These are phyloP conservation scores for Suricata suricatta DNA, from an alignment of 2,113 vertebrate genomes.

Conservation along the genomic window DNA sequence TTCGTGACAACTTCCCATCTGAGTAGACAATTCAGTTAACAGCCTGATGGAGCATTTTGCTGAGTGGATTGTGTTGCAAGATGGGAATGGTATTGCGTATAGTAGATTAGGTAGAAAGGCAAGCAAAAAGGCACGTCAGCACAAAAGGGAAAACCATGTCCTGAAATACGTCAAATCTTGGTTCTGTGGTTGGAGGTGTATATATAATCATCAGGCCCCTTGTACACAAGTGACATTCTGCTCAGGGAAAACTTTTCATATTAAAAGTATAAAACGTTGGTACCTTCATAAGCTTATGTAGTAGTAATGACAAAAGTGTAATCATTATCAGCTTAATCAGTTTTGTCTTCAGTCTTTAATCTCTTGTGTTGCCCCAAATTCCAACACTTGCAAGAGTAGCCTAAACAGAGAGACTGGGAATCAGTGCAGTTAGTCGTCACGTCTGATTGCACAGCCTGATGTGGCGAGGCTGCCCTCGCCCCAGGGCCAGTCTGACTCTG, in stretches of 20 bases:
- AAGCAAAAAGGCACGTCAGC: neutral
- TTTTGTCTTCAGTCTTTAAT: conserved; percentile 1
- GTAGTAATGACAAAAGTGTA: neutral
- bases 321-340: neutral
- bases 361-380: neutral
- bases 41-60: conserved; percentile 41
- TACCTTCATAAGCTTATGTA: neutral
- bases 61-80: conserved; percentile 46
- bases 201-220: neutral
- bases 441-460: neutral
- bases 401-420: neutral
- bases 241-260: neutral
- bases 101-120: conserved; percentile 29
- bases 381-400: neutral
- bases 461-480: neutral
- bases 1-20: conserved; percentile 19
- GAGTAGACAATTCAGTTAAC: conserved; percentile 57
- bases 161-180: neutral
- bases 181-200: neutral
- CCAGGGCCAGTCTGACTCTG: neutral
- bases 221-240: neutral
- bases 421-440: neutral
- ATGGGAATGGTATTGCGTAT: conserved; percentile 22
- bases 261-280: neutral
- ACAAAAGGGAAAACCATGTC: neutral